Base-by-base conservation (phyloP, 1,140 invertebrate genomes). In the Diorhabda elongata region DNA sequence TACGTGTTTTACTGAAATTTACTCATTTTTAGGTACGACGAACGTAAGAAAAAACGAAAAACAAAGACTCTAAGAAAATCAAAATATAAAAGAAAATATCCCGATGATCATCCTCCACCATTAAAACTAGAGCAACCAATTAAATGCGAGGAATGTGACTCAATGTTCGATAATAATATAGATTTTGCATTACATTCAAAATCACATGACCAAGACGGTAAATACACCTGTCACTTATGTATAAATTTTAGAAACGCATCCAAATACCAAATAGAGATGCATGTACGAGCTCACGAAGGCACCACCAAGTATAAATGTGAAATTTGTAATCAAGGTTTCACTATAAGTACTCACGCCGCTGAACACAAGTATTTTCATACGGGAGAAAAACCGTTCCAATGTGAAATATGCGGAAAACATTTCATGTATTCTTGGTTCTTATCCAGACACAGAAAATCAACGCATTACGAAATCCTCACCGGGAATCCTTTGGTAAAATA, bases 341-440 rank as follows among this genome's bases (percentile, higher is more conserved):
- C 82, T 60, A 81, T 83, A 4, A 81, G 78, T 61, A 84, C 83
- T 0, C 83, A 83, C 76, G 83, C 82, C 3, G 66, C 74, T 8
- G 78, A 81, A 62, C 79, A 81, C 66, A 79, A 80, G 68, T 74
- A 80, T 62, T 80, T 76, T n/a, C 88, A 90, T 66, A 87, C 84
- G 0, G 85, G 86, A 0, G 82, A 86, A 65, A 86, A 86, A 66
- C 87, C 88, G 0, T 90, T 84, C 73, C 79, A 84, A 7, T 91
- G 89, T 72, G 81, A 87, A 68, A 79, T 87, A 2, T 91, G 89
- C 75, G 86, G 85, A 0, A 85, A 86, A 71, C 76, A 80, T 62
- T 81, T 80, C 59, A 80, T 80, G 78, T 80, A 79, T 58, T 79
- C 78, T 1, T 81, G 78, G 77, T 80, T 79, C 58, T 64, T 81